These are phyloP conservation scores for Sylvicola cinctus DNA, from an alignment of 2,888 invertebrate genomes.

Conservation along the genomic window DNA sequence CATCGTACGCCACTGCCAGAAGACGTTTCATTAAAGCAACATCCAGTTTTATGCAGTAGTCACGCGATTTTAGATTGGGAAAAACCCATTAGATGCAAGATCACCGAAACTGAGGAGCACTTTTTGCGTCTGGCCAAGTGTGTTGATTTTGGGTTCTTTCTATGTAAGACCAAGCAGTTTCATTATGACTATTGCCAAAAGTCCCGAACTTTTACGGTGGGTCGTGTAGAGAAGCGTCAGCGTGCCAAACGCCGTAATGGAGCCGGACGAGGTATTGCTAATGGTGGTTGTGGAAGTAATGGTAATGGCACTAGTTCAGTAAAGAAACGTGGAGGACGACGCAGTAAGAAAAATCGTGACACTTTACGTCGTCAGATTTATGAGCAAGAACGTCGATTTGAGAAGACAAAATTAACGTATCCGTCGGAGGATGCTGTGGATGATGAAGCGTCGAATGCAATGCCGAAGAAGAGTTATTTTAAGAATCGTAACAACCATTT, in stretches of 20 bases:
- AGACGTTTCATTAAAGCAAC: slow-evolving; percentile 50
- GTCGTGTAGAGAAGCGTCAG: too few relatives aligned
- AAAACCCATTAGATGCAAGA: slow-evolving; percentile 20
- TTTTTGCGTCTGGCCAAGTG: slow-evolving; percentile 56
- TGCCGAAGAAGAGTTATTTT: slow-evolving; percentile 19
- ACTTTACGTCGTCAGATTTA: neutral
- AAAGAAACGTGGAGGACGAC: slow-evolving; percentile 1
- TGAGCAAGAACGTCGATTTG: neutral
- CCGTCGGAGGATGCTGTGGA: neutral
- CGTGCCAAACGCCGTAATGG: too few relatives aligned
- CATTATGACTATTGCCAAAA: slow-evolving; percentile 25
- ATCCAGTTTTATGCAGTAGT: slow-evolving; percentile 42
- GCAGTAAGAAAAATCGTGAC: neutral
- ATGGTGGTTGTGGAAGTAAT: neutral
- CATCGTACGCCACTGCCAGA: slow-evolving; percentile 49
- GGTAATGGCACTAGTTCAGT: neutral
- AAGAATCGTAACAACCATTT: slow-evolving; percentile 18
- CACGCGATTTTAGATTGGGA: slow-evolving; percentile 53
- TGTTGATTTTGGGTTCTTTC: slow-evolving; percentile 48
- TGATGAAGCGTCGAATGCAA: slow-evolving; percentile 7
- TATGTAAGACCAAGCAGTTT: slow-evolving; percentile 25
- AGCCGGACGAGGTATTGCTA: too few relatives aligned
- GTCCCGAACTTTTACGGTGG: slow-evolving; percentile 16
- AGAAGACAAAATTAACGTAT: neutral
- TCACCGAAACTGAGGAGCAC: slow-evolving; percentile 41